Evolutionary conservation across 2,113 vertebrate genomes (phyloP), one percentile per base, ranked within the genome.

Genomic region (Brevimyrus niger): DNA sequence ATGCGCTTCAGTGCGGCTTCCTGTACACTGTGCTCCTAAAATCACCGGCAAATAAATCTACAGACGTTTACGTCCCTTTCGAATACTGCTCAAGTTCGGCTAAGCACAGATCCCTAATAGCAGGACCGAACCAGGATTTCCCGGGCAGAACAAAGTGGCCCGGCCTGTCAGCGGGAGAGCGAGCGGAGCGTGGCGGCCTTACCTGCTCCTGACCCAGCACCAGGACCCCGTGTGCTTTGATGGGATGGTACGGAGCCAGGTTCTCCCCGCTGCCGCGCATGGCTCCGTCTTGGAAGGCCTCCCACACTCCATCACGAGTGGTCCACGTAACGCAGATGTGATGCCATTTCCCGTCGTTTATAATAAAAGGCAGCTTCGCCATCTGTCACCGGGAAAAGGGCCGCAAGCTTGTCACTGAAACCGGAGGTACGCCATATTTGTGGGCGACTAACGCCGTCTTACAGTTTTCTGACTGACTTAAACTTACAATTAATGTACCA

Each of bases 141-240:
- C 13, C 27, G 21, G 44, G 11, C 21, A 11, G 47, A 38, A 53
- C 4, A 17, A 17, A 38, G 85, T 19, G 17, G 31, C 85, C 27
- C 1, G 35, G 15, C 1, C 38, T 61, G 31, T 38, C 11, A 13
- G 61, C 10, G 9, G 61, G 9, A 69, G n/a, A 31, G 27, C 0
- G 17, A 10, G 27, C 10, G 31, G 13, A 86, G 31, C 4, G 4
- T 10, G 27, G 48, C 15, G n/a, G 21, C 2, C 13, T 17, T 94
- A 99, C 98, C 98, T 99, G 98, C 92, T 99, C 98, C 92, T 99
- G 98, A 4, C 98, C 98, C 85, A 99, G 94, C 58, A 99, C 98
- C 91, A 99, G 94, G 35, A 99, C 95, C 0, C 98, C 98, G 87
- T 98, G 97, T 0, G 98, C 97, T 87, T 99, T 99, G 95, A 99